Evolutionary conservation across 2,888 invertebrate genomes (phyloP), one percentile per base, ranked within the genome.

Genomic region (Osedax fenrisi): DNA sequence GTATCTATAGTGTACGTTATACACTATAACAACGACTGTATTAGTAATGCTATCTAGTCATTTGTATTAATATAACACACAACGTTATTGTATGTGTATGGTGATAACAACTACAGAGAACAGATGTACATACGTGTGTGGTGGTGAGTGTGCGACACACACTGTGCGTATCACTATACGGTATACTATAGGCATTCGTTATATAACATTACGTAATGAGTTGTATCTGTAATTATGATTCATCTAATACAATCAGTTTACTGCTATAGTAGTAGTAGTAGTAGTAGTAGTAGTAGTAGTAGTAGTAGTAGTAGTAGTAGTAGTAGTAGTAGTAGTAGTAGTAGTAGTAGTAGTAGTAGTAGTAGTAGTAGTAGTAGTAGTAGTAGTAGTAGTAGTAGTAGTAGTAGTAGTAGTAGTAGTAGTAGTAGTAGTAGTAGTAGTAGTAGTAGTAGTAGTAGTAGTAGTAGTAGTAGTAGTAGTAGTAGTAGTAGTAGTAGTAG

Each of bases 401-500:
- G 62, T 66, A 64, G 62, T 72, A 64, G 62, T 72, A 72, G 62
- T 72, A 64, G 27, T 72, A 64, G 62, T 72, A 64, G 62, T 72
- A 72, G 24, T 72, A 72, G 62, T 72, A 70, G 62, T 72, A 64
- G 62, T 72, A 10, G 62, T 72, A 72, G 24, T 72, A 70, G 62
- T 70, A 72, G 62, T 72, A 10, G 62, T 70, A 64, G 62, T 72
- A 3, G 62, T 70, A 72, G 62, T 72, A 10, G 62, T 70, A 72
- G 62, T 72, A 10, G 62, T 70, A 64, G 62, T 72, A 75, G 75
- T 75, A 75, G 73, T 75, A 59, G 74, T 75, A 59, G 75, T 75
- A 75, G 74, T 75, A 75, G 74, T 75, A 75, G 74, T 75, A 75
- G 74, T 75, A 75, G 21, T 71, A 71, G 71, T 71, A 41, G 71